Conservation (phyloP, 2,888 invertebrate species). For the Hydriomena furcata region DNA sequence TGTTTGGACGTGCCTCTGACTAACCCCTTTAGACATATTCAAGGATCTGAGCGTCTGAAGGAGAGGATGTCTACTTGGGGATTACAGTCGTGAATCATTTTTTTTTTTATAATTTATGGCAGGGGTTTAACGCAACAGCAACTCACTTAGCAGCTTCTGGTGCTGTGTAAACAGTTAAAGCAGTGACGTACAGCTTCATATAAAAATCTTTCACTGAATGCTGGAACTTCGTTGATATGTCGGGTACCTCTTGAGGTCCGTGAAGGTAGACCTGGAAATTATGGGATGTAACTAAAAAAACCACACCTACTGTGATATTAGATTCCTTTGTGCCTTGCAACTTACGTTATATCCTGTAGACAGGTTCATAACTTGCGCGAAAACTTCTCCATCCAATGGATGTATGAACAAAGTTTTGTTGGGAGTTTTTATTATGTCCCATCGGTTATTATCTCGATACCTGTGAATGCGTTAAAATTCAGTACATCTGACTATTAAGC, state of each 20-base stretch:
- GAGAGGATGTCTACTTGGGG: too few species aligned
- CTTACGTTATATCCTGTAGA: slow-evolving; percentile 86
- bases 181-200: slow-evolving; percentile 84
- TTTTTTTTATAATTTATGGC: too few species aligned
- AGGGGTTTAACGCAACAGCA: too few species aligned
- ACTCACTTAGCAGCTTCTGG: slow-evolving; percentile 79
- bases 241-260: slow-evolving; percentile 87
- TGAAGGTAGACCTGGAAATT: slow-evolving; percentile 84
- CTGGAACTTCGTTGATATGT: slow-evolving; percentile 83
- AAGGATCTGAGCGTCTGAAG: too few species aligned
- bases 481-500: too few species aligned
- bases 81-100: too few species aligned
- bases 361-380: slow-evolving; percentile 88
- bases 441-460: slow-evolving; percentile 83
- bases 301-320: too few species aligned
- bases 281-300: too few species aligned
- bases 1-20: too few species aligned
- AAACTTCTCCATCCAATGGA: slow-evolving; percentile 90
- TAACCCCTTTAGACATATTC: too few species aligned
- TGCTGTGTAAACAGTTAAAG: slow-evolving; percentile 83
- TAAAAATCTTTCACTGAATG: slow-evolving; percentile 80
- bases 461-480: slow-evolving; percentile 59
- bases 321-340: too few species aligned
- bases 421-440: slow-evolving; percentile 70
- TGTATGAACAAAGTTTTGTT: slow-evolving; percentile 84